Percentiles rank a stretch among this genome's conserved stretches.
Conservation (phyloP, 2,113 vertebrate species). For the Platysteira castanea region DNA sequence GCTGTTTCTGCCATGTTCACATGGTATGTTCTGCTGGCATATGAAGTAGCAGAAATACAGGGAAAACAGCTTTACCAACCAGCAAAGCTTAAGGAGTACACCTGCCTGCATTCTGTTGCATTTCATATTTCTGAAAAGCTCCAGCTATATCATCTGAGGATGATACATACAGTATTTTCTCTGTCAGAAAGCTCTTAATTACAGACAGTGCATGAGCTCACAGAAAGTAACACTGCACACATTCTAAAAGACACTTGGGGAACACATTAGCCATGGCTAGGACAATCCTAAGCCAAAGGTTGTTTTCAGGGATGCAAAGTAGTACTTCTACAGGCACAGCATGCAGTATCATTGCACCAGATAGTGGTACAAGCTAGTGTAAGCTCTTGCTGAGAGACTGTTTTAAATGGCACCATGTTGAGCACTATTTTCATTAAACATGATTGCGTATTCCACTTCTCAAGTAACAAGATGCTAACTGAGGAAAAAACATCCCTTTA, state of each 20-base stretch:
- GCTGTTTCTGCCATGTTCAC: not conserved
- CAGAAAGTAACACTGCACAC: not conserved
- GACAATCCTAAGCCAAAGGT: not conserved
- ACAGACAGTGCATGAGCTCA: not conserved
- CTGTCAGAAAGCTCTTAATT: not conserved
- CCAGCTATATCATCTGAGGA: not conserved
- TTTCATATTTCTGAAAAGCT: not conserved
- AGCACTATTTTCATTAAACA: not conserved
- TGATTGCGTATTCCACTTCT: not conserved
- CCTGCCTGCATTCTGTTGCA: not conserved
- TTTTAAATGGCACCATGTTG: not conserved
- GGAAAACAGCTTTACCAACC: not conserved
- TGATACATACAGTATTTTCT: rapidly evolving
- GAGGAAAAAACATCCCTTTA: not conserved
- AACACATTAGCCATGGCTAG: not conserved
- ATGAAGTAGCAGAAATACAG: not conserved
- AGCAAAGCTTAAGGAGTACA: not conserved
- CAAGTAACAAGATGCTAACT: not conserved
- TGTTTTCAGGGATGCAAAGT: not conserved
- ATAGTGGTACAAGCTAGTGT: not conserved
- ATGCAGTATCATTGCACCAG: not conserved
- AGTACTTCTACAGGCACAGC: not conserved
- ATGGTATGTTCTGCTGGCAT: not conserved
- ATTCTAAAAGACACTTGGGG: not conserved
- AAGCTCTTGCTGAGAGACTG: not conserved